Evolutionary conservation across 2,797 vertebrate species (phyloP).

Genomic region (Sebastes jordani): DNA sequence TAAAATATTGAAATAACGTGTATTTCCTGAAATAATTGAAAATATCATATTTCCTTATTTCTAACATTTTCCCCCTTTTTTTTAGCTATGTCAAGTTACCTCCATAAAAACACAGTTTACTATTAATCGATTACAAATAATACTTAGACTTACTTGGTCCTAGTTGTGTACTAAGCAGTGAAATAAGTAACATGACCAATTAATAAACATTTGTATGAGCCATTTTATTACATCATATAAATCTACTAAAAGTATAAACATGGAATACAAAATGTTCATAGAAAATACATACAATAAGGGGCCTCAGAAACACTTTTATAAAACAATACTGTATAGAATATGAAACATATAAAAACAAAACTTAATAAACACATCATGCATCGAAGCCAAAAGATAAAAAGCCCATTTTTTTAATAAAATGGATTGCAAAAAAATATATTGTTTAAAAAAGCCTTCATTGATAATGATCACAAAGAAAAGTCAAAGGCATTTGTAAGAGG

Average conservation of each 20-base stretch:
- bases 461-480: conserved; percentile 45
- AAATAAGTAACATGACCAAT: conserved; percentile 14
- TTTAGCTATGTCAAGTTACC: not conserved
- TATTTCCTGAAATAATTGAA: not conserved
- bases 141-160: not conserved
- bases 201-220: conserved; percentile 48
- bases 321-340: conserved; percentile 66
- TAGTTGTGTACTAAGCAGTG: not conserved
- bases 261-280: conserved; percentile 78
- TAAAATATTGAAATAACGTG: not conserved
- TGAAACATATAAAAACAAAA: conserved; percentile 62
- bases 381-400: conserved; percentile 53
- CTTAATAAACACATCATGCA: conserved; percentile 65
- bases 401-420: conserved; percentile 34
- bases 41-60: not conserved
- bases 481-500: conserved; percentile 43
- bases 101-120: not conserved
- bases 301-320: conserved; percentile 60
- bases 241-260: conserved; percentile 80
- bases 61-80: rapidly evolving
- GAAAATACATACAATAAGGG: conserved; percentile 75
- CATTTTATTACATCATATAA: conserved; percentile 81
- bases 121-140: not conserved
- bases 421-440: conserved; percentile 28
- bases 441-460: conserved; percentile 32